Conservation (phyloP, 2,888 invertebrate species). For the Apodemia zela region DNA sequence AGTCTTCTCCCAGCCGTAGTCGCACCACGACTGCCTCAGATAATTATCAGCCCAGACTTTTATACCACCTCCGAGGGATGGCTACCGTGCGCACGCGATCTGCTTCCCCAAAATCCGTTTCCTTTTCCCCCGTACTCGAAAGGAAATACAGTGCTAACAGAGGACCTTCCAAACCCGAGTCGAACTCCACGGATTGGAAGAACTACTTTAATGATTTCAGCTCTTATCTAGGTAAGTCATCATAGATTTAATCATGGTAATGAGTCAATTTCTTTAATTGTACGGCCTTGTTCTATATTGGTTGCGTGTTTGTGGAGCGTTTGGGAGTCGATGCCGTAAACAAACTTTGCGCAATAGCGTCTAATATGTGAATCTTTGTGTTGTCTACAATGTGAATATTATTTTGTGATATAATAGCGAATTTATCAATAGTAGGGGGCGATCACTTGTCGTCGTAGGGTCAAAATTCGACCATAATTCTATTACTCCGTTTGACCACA, state of each 20-base stretch:
- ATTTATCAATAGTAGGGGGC: no score
- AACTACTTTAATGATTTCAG: constrained; percentile 75
- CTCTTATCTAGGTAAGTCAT: constrained; percentile 74
- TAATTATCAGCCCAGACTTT: constrained; percentile 53
- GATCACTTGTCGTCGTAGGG: no score
- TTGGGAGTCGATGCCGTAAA: constrained; percentile 60
- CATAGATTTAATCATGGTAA: constrained; percentile 41
- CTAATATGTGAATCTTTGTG: constrained; percentile 36
- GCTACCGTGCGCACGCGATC: constrained; percentile 83
- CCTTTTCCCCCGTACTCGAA: constrained; percentile 82
- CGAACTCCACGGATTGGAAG: constrained; percentile 67
- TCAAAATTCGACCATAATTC: no score
- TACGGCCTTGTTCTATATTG: constrained; percentile 51
- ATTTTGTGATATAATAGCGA: neutral
- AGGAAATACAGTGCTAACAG: constrained; percentile 76
- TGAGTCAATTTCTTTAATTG: constrained; percentile 67
- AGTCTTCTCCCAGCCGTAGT: constrained; percentile 70
- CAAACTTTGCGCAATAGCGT: constrained; percentile 64
- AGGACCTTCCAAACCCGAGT: constrained; percentile 54
- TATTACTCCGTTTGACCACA: no score
- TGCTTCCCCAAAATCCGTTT: constrained; percentile 83
- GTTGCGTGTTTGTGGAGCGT: constrained; percentile 68
- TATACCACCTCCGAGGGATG: constrained; percentile 73
- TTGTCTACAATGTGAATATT: constrained; percentile 17
- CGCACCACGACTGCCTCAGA: constrained; percentile 67